phyloP scores from a whole-genome alignment of 2,797 vertebrate genomes.

The Channa striata region DNA sequence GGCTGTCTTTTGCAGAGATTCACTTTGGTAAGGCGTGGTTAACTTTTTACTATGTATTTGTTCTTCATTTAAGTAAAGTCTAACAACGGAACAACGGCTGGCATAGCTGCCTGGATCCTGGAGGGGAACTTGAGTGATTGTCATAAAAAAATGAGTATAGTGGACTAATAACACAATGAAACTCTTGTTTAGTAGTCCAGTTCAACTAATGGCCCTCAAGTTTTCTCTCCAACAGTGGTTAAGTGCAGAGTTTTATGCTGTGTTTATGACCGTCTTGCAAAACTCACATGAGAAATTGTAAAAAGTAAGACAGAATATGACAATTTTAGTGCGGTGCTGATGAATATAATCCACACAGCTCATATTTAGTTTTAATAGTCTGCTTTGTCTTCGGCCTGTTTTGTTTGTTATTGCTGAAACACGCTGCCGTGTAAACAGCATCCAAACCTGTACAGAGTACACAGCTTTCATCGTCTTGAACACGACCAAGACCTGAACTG shows the following conservation, averaged over 20 bases:
- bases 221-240: neutral
- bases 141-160: slow-evolving; percentile 4
- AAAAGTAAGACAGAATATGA: slow-evolving; percentile 25
- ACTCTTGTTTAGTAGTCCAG: slow-evolving; percentile 7
- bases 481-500: slow-evolving; percentile 10
- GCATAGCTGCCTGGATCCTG: too few relatives aligned
- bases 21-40: neutral
- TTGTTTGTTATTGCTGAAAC: slow-evolving; percentile 4
- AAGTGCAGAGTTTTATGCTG: neutral
- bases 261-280: slow-evolving; percentile 6
- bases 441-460: slow-evolving; percentile 28
- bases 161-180: slow-evolving; percentile 14
- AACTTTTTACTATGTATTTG: neutral
- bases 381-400: neutral
- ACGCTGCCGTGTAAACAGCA: slow-evolving; percentile 9
- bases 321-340: slow-evolving; percentile 2
- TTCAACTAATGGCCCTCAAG: neutral
- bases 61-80: slow-evolving; percentile 5
- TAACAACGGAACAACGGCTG: neutral
- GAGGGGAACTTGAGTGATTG: neutral
- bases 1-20: slow-evolving; percentile 7
- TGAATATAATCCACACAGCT: slow-evolving; percentile 12
- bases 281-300: slow-evolving; percentile 31
- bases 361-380: slow-evolving; percentile 16
- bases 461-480: slow-evolving; percentile 9